A percentile compares a stretch with the other conserved stretches of the same genome.
phyloP scores from a whole-genome alignment of 37 sponge, comb jelly and placozoan species.

The Oscarella lobularis region DNA sequence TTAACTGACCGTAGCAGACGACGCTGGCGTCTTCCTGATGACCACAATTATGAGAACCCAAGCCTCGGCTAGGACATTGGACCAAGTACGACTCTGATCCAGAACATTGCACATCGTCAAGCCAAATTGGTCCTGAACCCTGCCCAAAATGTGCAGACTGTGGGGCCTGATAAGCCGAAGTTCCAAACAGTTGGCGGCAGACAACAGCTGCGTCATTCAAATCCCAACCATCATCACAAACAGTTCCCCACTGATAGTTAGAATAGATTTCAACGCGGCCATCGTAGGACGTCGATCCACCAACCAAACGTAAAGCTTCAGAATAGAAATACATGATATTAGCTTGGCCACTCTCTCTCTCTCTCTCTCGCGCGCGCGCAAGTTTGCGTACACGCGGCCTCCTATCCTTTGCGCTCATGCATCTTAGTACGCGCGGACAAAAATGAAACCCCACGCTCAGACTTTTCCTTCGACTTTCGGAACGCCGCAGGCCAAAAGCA shows the following conservation, averaged over 20 bases:
- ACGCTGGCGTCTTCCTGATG: constrained; percentile 36
- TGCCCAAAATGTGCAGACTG: not conserved
- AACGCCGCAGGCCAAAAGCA: no score
- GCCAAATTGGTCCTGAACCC: constrained; percentile 16
- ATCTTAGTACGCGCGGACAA: no score
- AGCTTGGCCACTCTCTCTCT: no score
- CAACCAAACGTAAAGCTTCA: constrained; percentile 24
- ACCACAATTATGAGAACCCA: constrained; percentile 17
- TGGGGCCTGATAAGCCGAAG: not conserved
- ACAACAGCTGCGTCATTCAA: constrained; percentile 13
- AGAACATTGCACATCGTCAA: constrained; percentile 19
- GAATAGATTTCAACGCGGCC: constrained; percentile 20
- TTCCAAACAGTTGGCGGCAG: constrained; percentile 30
- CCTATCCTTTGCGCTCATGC: no score
- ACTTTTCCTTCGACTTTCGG: no score
- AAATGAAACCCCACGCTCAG: no score
- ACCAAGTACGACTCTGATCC: constrained; percentile 8
- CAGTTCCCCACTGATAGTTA: constrained; percentile 29
- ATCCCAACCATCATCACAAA: constrained; percentile 33
- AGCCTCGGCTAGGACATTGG: constrained; percentile 13
- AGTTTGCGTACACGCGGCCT: no score
- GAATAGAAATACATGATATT: not conserved
- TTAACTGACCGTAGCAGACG: constrained; percentile 6
- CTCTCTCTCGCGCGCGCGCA: no score
- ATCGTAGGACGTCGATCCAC: constrained; percentile 10